These are phyloP conservation scores for Mesoligia furuncula DNA, from an alignment of 2,888 invertebrate genomes.

Conservation along the genomic window DNA sequence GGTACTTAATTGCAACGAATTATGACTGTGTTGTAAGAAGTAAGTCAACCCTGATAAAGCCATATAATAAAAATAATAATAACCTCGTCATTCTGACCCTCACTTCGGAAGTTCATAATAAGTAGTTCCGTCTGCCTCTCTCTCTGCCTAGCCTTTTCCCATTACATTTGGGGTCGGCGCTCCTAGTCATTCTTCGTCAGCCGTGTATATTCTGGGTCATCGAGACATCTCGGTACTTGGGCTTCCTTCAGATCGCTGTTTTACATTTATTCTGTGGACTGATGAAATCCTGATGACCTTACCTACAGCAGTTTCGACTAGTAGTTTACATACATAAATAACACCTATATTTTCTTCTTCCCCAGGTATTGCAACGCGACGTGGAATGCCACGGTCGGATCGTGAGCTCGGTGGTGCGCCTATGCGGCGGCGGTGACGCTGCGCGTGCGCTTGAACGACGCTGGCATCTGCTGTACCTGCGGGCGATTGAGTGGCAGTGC, in stretches of 20 bases:
- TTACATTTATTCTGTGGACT: neutral
- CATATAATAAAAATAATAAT: neutral
- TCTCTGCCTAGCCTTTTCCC: neutral
- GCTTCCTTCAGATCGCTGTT: neutral
- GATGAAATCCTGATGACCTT: neutral
- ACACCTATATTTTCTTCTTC: conserved; percentile 65
- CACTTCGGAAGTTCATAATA: neutral
- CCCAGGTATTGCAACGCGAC: conserved; percentile 97
- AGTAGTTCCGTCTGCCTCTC: neutral
- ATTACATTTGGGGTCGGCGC: neutral
- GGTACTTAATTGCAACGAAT: neutral
- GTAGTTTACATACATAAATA: conserved; percentile 16
- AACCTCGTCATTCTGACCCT: neutral
- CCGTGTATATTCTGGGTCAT: neutral
- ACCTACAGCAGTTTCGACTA: neutral
- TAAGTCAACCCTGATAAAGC: neutral
- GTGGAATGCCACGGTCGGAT: conserved; percentile 97
- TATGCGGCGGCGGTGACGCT: conserved; percentile 92
- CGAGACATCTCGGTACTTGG: neutral
- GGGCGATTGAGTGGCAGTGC: conserved; percentile 98
- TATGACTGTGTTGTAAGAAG: neutral
- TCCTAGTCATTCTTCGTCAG: neutral
- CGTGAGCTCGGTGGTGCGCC: conserved; percentile 94
- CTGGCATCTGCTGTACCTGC: conserved; percentile 97
- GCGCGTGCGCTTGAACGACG: conserved; percentile 95